These are phyloP conservation scores for Drosophila sordidula DNA, from an alignment of 2,888 invertebrate genomes.

Conservation along the genomic window DNA sequence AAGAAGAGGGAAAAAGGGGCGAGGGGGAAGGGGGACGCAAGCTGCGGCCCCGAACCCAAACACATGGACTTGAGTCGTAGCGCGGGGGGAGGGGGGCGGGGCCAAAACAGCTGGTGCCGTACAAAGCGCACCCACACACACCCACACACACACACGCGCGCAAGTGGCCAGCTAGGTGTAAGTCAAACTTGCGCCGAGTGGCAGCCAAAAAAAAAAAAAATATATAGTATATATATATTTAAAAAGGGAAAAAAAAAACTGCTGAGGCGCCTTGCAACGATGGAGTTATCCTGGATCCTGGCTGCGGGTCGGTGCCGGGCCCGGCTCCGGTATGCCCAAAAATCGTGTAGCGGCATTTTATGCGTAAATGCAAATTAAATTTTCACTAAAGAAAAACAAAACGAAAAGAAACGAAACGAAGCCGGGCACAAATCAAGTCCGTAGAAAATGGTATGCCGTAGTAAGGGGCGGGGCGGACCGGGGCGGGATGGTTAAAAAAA, in stretches of 20 bases:
- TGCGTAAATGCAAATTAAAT: constrained; percentile 78
- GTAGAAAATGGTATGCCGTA: constrained; percentile 39
- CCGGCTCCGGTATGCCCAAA: constrained; percentile 12
- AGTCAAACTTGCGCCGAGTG: constrained; percentile 10
- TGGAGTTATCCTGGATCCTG: constrained; percentile 28
- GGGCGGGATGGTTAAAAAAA: constrained; percentile 19
- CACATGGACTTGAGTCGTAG: background rate
- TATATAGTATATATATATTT: too few species aligned
- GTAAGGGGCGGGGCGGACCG: background rate
- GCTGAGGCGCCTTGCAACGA: constrained; percentile 20
- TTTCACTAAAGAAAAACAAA: constrained; percentile 53
- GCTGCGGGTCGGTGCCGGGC: background rate
- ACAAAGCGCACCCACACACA: constrained; percentile 50
- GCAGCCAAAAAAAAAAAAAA: constrained; percentile 15
- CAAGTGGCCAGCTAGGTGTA: constrained; percentile 44
- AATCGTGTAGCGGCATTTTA: constrained; percentile 60
- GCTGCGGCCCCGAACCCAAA: constrained; percentile 20
- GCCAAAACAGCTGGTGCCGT: constrained; percentile 64
- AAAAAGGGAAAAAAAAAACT: background rate
- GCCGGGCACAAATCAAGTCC: constrained; percentile 51
- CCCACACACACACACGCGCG: constrained; percentile 1
- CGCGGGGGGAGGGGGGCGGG: background rate
- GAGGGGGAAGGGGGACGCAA: constrained; percentile 4
- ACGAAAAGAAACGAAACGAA: constrained; percentile 40
- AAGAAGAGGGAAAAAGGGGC: too few species aligned